Conservation (phyloP, 1,140 invertebrate genomes). For the Lineus longissimus region DNA sequence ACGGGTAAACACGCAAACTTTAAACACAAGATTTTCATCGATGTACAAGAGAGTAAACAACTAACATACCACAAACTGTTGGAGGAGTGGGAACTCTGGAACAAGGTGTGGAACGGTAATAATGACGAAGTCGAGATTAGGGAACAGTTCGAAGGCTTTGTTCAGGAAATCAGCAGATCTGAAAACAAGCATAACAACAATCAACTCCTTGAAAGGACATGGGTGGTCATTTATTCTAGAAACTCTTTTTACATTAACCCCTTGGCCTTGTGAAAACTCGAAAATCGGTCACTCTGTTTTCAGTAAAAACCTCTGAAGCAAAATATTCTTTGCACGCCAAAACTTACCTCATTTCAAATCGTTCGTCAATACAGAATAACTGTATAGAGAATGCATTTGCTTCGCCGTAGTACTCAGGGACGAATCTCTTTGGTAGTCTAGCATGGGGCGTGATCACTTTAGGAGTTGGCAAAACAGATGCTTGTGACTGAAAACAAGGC, state of each 20-base stretch:
- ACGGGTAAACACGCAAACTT: too few species aligned
- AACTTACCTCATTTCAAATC: constrained; percentile 59
- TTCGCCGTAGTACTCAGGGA: constrained; percentile 43
- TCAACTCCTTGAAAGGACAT: neutral
- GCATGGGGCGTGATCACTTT: neutral
- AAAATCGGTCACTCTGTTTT: too few species aligned
- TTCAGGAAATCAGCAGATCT: constrained; percentile 60
- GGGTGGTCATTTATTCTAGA: neutral
- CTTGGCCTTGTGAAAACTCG: too few species aligned
- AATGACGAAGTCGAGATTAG: constrained; percentile 64
- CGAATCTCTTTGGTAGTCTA: constrained; percentile 27
- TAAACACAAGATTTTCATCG: too few species aligned
- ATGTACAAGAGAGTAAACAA: too few species aligned
- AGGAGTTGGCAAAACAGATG: neutral
- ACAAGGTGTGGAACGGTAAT: constrained; percentile 63
- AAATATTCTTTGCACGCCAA: too few species aligned
- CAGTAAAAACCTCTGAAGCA: too few species aligned
- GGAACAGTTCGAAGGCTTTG: constrained; percentile 66
- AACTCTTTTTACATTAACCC: too few species aligned
- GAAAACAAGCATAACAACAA: constrained; percentile 21
- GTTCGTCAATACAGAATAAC: constrained; percentile 62
- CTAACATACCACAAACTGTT: constrained; percentile 63
- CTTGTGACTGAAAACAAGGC: neutral
- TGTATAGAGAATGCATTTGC: constrained; percentile 63
- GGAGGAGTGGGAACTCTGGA: constrained; percentile 60